These are phyloP conservation scores for Frankliniella intonsa DNA, from an alignment of 2,888 invertebrate species.

Conservation along the genomic window DNA sequence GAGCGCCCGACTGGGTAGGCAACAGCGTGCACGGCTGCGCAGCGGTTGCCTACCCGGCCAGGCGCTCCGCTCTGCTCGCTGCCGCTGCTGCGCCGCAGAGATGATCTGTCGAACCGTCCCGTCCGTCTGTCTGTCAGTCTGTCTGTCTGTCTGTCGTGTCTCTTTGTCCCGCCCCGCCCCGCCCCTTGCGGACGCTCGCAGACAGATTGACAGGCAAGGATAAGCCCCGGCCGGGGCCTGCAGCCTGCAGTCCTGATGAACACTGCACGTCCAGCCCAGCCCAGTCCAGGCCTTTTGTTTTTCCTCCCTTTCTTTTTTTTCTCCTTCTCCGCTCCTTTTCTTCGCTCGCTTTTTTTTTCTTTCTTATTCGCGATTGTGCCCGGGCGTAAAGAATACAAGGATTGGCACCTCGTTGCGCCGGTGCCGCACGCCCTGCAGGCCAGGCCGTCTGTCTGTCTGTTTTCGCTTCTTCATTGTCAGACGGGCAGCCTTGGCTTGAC, in stretches of 20 bases:
- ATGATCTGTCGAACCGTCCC: neutral
- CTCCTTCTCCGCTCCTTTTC: neutral
- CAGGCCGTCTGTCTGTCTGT: neutral
- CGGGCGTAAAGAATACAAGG: neutral
- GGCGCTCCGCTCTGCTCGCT: too few species aligned
- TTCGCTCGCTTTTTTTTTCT: neutral
- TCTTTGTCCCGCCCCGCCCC: neutral
- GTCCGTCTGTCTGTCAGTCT: neutral
- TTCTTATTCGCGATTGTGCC: neutral
- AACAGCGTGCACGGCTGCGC: neutral
- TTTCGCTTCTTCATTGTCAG: conserved; percentile 5
- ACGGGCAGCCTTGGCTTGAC: neutral
- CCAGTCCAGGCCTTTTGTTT: too few species aligned
- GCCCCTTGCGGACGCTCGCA: neutral
- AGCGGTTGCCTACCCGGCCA: too few species aligned
- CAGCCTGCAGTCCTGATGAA: neutral
- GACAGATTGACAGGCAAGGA: conserved; percentile 19
- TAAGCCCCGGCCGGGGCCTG: neutral
- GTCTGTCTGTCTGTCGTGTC: neutral
- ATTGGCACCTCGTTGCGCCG: neutral
- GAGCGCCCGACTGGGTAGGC: neutral
- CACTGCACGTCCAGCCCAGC: neutral
- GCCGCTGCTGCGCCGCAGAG: too few species aligned
- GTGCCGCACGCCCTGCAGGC: neutral
- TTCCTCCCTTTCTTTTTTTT: neutral